Conservation (phyloP, 2,797 vertebrate genomes). For the Balearica regulorum region DNA sequence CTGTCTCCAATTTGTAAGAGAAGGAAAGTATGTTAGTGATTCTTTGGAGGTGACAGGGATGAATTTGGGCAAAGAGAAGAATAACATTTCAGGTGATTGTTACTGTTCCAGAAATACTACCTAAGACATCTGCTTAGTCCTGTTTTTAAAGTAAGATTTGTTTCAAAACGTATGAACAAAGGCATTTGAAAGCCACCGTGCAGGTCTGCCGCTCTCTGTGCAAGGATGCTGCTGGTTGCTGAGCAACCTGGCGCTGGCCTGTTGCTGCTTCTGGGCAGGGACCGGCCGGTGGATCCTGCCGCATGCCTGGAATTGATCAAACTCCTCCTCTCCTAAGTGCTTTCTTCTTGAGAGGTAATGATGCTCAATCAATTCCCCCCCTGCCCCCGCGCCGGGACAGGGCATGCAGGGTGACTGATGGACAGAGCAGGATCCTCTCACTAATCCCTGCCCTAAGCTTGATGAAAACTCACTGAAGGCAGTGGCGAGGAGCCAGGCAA, state of each 20-base stretch:
- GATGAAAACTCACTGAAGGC: neutral
- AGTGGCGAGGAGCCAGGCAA: neutral
- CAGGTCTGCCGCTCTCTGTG: neutral
- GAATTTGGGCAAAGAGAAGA: neutral
- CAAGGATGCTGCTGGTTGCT: neutral
- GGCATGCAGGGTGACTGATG: neutral
- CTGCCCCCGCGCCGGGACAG: neutral
- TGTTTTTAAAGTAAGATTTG: neutral
- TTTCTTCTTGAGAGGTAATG: neutral
- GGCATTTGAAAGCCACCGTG: neutral
- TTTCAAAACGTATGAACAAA: neutral
- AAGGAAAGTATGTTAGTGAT: neutral
- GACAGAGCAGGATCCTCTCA: neutral
- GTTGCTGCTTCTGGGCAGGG: neutral
- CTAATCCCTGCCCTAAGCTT: neutral
- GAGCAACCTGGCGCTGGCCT: neutral
- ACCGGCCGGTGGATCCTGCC: neutral
- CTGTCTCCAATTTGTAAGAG: neutral
- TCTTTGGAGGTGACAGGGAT: neutral
- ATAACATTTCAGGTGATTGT: neutral
- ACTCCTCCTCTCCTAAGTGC: neutral
- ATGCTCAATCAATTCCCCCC: neutral
- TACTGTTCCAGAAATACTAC: neutral
- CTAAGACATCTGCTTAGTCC: neutral
- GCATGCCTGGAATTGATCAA: neutral